Evolutionary conservation across 2,797 vertebrate species (phyloP).

Genomic region (Kryptolebias ocellatus): DNA sequence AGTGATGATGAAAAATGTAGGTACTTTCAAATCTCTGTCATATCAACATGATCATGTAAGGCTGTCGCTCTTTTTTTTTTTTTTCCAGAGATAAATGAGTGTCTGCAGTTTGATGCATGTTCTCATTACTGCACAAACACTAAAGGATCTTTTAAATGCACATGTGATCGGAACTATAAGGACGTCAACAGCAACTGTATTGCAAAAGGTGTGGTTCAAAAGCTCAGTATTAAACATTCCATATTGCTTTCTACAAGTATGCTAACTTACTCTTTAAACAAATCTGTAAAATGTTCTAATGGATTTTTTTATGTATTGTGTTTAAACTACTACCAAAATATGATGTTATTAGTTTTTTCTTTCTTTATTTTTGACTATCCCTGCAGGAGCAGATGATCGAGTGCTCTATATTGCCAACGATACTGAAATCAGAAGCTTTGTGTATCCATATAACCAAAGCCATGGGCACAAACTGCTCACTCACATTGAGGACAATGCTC

Average conservation of each 20-base stretch:
- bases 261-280: neutral
- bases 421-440: constrained; percentile 99
- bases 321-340: constrained; percentile 66
- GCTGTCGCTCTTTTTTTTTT: constrained; percentile 1
- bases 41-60: neutral
- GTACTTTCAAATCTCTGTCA: neutral
- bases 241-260: neutral
- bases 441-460: constrained; percentile 99
- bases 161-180: constrained; percentile 93
- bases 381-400: constrained; percentile 97
- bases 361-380: constrained; percentile 68
- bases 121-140: constrained; percentile 93
- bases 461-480: constrained; percentile 92
- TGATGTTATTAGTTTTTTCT: constrained; percentile 65
- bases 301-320: constrained; percentile 16
- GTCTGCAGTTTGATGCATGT: constrained; percentile 92
- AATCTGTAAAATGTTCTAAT: no score
- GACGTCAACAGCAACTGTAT: constrained; percentile 89
- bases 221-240: constrained; percentile 7
- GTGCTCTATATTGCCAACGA: constrained; percentile 99
- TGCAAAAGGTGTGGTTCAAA: constrained; percentile 88
- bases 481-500: constrained; percentile 97
- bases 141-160: constrained; percentile 95
- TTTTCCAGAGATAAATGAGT: constrained; percentile 93
- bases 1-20: neutral